These are phyloP conservation scores for Melanaphis sacchari DNA, from an alignment of 1,140 invertebrate species.

Conservation along the genomic window DNA sequence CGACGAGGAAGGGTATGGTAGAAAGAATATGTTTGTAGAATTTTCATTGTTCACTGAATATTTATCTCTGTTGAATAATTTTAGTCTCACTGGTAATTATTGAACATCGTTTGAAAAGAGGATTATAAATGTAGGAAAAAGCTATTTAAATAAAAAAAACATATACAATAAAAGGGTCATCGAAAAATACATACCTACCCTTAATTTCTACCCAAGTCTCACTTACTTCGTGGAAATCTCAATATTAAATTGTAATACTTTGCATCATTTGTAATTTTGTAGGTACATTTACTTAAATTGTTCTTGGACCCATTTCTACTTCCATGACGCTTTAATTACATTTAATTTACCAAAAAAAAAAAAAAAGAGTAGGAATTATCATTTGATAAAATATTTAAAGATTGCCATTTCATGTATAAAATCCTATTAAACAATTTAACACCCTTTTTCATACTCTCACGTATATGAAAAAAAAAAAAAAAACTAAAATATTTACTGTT, in stretches of 20 bases:
- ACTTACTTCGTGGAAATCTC: background rate
- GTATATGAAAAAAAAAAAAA: background rate
- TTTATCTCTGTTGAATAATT: background rate
- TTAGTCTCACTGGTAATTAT: background rate
- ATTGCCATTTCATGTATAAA: background rate
- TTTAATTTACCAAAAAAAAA: background rate
- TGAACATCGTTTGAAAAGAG: background rate
- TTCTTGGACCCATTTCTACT: background rate
- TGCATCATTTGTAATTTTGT: background rate
- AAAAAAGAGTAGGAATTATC: background rate
- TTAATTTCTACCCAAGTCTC: background rate
- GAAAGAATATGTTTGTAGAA: background rate
- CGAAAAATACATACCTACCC: background rate
- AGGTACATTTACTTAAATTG: constrained; percentile 5
- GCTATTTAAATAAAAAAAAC: background rate
- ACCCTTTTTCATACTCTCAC: background rate
- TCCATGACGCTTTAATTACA: background rate
- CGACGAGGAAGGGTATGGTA: background rate
- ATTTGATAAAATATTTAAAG: background rate
- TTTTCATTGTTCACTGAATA: background rate
- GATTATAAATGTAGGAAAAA: background rate
- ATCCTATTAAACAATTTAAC: background rate
- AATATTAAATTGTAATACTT: constrained; percentile 1
- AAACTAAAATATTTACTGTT: background rate
- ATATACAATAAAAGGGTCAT: background rate